phyloP scores from a whole-genome alignment of 2,888 invertebrate genomes.

The Erebia ligea region DNA sequence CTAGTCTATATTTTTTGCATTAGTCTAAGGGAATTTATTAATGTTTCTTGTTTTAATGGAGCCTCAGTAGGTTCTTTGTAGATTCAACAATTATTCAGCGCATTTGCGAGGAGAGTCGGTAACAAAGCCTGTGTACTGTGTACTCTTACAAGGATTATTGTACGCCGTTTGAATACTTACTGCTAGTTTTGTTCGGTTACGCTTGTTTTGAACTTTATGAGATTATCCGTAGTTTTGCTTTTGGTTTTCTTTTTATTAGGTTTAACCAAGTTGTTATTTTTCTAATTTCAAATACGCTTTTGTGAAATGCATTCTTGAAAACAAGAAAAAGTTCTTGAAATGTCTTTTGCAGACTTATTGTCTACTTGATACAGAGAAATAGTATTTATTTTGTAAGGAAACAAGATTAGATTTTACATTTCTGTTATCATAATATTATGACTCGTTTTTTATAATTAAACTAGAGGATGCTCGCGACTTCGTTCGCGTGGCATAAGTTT shows the following conservation, averaged over 20 bases:
- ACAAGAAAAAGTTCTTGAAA: too few species aligned
- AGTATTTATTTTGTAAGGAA: too few species aligned
- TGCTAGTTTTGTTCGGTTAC: constrained; percentile 13
- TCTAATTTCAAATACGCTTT: not conserved
- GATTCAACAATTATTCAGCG: constrained; percentile 57
- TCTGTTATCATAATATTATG: too few species aligned
- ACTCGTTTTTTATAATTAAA: too few species aligned
- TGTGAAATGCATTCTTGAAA: too few species aligned
- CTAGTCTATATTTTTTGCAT: not conserved
- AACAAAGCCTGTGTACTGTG: constrained; percentile 11
- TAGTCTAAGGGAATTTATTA: constrained; percentile 51
- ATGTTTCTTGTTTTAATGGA: constrained; percentile 67
- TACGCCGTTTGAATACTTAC: constrained; percentile 14
- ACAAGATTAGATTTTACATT: too few species aligned
- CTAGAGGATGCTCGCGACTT: too few species aligned
- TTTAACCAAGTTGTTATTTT: not conserved
- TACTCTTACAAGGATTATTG: constrained; percentile 8
- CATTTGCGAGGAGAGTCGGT: constrained; percentile 16
- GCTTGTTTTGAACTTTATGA: constrained; percentile 10
- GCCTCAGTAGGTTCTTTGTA: constrained; percentile 56
- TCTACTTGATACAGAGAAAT: too few species aligned
- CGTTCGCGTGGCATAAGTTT: too few species aligned
- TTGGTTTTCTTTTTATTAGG: not conserved
- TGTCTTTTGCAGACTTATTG: too few species aligned
- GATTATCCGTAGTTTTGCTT: constrained; percentile 11